phyloP scores from a whole-genome alignment of 2,888 invertebrate species.

The Leptinotarsa juncta region DNA sequence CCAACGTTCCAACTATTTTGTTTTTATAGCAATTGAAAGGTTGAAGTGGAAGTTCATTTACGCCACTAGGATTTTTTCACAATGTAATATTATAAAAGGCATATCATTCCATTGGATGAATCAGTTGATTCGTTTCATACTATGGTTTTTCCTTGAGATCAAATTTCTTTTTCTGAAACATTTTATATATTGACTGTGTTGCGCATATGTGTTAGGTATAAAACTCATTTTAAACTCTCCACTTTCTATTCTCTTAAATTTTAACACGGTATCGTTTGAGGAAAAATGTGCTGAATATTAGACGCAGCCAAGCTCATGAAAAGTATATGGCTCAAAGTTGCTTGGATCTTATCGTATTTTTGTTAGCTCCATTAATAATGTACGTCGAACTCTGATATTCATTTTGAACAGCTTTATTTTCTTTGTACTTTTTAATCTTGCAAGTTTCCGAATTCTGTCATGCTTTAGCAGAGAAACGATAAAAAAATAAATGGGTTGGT shows the following conservation, averaged over 20 bases:
- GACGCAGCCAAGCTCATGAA: conserved; percentile 34
- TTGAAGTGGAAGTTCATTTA: too few relatives aligned
- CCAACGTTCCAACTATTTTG: too few relatives aligned
- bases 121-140: too few relatives aligned
- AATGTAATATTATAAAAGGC: too few relatives aligned
- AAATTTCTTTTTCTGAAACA: too few relatives aligned
- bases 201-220: neutral
- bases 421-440: neutral
- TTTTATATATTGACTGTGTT: too few relatives aligned
- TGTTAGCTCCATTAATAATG: conserved; percentile 36
- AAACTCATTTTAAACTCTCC: conserved; percentile 6
- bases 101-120: too few relatives aligned
- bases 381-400: conserved; percentile 30
- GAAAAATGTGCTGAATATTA: conserved; percentile 27
- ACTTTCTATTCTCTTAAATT: conserved; percentile 12
- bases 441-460: neutral
- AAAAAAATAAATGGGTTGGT: too few relatives aligned
- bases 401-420: conserved; percentile 31
- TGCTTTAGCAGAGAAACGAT: neutral
- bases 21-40: too few relatives aligned
- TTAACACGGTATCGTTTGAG: conserved; percentile 2
- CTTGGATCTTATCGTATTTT: conserved; percentile 32
- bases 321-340: conserved; percentile 34
- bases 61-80: too few relatives aligned
- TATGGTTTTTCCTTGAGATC: too few relatives aligned